Conservation (phyloP, 2,888 invertebrate genomes). For the Pimpla rufipes region DNA sequence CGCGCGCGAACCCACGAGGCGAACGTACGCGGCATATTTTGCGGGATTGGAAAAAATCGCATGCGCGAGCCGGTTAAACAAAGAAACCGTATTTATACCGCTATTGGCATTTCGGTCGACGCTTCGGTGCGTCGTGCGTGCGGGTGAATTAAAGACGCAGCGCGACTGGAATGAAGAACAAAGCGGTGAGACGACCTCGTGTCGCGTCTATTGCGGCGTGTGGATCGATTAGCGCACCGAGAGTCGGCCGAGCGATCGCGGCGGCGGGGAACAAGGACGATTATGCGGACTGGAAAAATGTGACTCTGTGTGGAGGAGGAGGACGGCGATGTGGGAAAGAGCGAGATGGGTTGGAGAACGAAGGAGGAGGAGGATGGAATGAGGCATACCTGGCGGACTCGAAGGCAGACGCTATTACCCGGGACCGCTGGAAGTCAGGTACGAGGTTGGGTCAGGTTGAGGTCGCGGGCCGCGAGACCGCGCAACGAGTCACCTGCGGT, state of each 20-base stretch:
- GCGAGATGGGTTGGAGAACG: conserved; percentile 12
- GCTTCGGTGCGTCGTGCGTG: conserved; percentile 32
- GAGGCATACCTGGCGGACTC: conserved; percentile 65
- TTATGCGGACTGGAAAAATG: conserved; percentile 39
- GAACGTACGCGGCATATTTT: conserved; percentile 5
- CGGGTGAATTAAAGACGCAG: conserved; percentile 49
- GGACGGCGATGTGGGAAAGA: conserved; percentile 40
- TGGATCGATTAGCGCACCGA: conserved; percentile 74
- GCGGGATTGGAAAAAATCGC: neutral
- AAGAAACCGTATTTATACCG: conserved; percentile 36
- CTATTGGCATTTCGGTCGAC: conserved; percentile 57
- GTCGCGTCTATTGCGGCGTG: conserved; percentile 41
- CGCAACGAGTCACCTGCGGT: conserved; percentile 80
- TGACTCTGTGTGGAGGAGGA: conserved; percentile 40
- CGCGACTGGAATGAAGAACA: conserved; percentile 72
- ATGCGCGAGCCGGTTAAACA: neutral
- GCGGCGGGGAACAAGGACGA: conserved; percentile 63
- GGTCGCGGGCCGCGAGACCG: conserved; percentile 76
- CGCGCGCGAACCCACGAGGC: neutral
- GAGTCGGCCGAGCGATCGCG: conserved; percentile 68
- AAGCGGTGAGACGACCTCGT: conserved; percentile 68
- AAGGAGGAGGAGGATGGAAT: neutral
- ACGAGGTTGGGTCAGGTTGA: conserved; percentile 77
- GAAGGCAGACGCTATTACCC: conserved; percentile 64
- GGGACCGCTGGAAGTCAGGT: conserved; percentile 76